Percentiles rank a stretch among this genome's conserved stretches.
Conservation (phyloP, 2,888 invertebrate species). For the Drosophila putrida region DNA sequence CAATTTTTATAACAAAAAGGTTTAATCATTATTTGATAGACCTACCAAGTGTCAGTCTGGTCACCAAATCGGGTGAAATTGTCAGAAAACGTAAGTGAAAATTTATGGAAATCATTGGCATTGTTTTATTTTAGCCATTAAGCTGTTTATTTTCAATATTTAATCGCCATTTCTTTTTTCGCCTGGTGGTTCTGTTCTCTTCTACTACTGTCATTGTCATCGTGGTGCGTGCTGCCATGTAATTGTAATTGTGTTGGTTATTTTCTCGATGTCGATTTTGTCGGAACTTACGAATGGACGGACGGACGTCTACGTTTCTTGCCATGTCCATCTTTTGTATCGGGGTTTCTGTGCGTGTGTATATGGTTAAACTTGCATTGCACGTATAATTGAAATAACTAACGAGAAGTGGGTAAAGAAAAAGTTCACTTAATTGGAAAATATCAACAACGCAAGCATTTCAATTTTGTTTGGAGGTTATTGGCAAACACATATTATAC, state of each 20-base stretch:
- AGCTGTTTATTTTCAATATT: slow-evolving; percentile 31
- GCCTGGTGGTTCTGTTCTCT: slow-evolving; percentile 48
- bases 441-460: slow-evolving; percentile 24
- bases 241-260: slow-evolving; percentile 70
- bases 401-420: slow-evolving; percentile 40
- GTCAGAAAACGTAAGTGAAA: slow-evolving; percentile 58
- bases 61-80: slow-evolving; percentile 23
- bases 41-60: slow-evolving; percentile 47
- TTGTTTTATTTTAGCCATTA: not conserved
- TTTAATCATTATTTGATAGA: slow-evolving; percentile 45
- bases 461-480: slow-evolving; percentile 45
- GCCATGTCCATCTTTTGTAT: slow-evolving; percentile 46
- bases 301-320: slow-evolving; percentile 40
- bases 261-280: slow-evolving; percentile 56
- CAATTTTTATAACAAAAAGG: slow-evolving; percentile 72
- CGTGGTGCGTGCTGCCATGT: slow-evolving; percentile 63
- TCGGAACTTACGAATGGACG: slow-evolving; percentile 50
- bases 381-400: slow-evolving; percentile 56
- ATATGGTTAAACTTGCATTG: slow-evolving; percentile 43
- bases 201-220: slow-evolving; percentile 58
- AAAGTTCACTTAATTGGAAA: slow-evolving; percentile 18
- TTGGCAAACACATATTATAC: slow-evolving; percentile 18
- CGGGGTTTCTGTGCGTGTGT: slow-evolving; percentile 32
- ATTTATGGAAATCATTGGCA: not conserved
- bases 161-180: slow-evolving; percentile 75